These are phyloP conservation scores for Ptyas mucosa DNA, from an alignment of 2,113 vertebrate genomes.

Conservation along the genomic window DNA sequence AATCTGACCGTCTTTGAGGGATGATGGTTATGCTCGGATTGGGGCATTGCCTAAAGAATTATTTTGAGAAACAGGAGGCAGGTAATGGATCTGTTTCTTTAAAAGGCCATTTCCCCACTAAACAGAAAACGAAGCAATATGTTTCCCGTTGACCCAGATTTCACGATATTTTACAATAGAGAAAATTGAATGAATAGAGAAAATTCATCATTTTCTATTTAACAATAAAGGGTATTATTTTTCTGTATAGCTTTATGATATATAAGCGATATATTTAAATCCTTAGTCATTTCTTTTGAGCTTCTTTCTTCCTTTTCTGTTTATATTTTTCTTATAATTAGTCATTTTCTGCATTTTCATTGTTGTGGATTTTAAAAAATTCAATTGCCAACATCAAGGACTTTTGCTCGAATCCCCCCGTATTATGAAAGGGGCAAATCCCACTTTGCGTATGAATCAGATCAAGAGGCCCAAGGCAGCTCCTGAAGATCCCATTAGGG, in stretches of 20 bases:
- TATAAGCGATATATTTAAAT: not conserved
- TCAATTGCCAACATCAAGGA: not conserved
- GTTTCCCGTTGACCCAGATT: not conserved
- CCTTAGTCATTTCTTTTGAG: not conserved
- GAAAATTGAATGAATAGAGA: too few species aligned
- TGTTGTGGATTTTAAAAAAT: not conserved
- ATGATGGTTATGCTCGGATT: not conserved
- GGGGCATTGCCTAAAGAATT: not conserved
- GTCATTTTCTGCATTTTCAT: not conserved
- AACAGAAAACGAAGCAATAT: not conserved
- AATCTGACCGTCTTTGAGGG: not conserved
- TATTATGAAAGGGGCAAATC: not conserved
- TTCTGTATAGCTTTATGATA: not conserved
- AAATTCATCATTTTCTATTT: not conserved
- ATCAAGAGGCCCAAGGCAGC: not conserved
- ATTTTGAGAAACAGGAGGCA: not conserved
- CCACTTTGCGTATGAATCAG: not conserved
- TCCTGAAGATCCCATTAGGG: not conserved
- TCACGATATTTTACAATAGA: not conserved
- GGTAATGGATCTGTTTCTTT: not conserved
- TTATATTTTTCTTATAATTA: not conserved
- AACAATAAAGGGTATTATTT: not conserved
- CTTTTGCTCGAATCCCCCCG: not conserved
- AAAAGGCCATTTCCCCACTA: not conserved
- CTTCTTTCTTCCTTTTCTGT: not conserved